These are phyloP conservation scores for Apis cerana DNA, from an alignment of 1,140 invertebrate genomes.

Conservation along the genomic window DNA sequence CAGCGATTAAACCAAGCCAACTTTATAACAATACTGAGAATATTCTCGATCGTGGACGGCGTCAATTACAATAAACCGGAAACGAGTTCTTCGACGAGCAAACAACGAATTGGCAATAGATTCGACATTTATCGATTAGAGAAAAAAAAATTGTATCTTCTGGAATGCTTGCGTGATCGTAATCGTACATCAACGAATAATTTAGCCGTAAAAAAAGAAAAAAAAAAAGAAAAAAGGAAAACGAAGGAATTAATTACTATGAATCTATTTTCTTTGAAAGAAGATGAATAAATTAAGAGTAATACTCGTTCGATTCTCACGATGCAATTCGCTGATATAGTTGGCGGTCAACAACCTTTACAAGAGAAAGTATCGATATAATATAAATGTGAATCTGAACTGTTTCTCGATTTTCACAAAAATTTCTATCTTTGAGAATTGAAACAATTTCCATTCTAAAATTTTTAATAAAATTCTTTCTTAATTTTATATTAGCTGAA, in stretches of 20 bases:
- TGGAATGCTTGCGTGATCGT: neutral
- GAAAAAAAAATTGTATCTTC: neutral
- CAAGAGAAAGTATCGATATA: neutral
- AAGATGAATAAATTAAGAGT: too few relatives aligned
- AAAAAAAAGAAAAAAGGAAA: neutral
- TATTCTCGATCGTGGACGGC: constrained; percentile 58
- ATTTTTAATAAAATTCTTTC: too few relatives aligned
- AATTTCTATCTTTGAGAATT: neutral
- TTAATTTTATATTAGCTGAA: too few relatives aligned
- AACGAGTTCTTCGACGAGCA: constrained; percentile 4
- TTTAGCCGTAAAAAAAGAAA: neutral
- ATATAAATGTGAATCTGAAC: neutral
- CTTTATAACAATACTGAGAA: constrained; percentile 78
- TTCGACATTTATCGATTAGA: constrained; percentile 23
- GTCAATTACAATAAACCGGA: constrained; percentile 33
- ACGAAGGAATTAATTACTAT: neutral
- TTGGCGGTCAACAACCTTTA: constrained; percentile 13
- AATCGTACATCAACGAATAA: neutral
- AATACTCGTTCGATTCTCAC: neutral
- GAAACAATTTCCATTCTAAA: too few relatives aligned
- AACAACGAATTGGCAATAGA: constrained; percentile 3
- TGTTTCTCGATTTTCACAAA: neutral
- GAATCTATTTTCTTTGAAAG: neutral
- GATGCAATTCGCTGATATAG: neutral
- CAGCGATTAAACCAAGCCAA: constrained; percentile 74